Evolutionary conservation across 2,113 vertebrate genomes (phyloP).

Genomic region (Mesocricetus auratus): DNA sequence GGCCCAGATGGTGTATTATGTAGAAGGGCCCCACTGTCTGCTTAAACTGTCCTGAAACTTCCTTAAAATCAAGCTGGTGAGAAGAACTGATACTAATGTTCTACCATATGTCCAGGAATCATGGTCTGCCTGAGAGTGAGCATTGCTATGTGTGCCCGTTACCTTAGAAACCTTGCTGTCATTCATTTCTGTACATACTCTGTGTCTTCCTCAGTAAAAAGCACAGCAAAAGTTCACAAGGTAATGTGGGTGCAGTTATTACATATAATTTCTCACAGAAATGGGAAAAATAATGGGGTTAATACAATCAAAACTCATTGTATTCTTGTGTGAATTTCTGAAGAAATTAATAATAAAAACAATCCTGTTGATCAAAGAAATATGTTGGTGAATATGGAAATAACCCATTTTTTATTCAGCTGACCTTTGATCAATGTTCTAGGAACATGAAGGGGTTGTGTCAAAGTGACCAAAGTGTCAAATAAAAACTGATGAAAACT

Average conservation of each 20-base stretch:
- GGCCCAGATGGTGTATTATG: too few species aligned
- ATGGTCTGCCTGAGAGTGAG: too few species aligned
- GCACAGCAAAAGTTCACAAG: not conserved
- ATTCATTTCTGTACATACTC: not conserved
- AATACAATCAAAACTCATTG: not conserved
- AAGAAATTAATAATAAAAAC: not conserved
- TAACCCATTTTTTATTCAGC: not conserved
- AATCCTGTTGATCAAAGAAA: not conserved
- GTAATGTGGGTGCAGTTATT: not conserved
- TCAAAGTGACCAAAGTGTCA: not conserved
- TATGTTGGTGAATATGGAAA: not conserved
- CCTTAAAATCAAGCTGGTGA: not conserved
- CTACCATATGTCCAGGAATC: not conserved
- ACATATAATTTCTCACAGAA: not conserved
- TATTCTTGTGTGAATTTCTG: not conserved
- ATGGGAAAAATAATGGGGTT: not conserved
- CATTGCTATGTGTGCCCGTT: not conserved
- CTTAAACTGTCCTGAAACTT: not conserved
- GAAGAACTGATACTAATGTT: not conserved
- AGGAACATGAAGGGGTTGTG: not conserved
- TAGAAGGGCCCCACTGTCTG: not conserved
- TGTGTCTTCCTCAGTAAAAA: not conserved
- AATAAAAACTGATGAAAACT: not conserved
- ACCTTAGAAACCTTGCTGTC: not conserved
- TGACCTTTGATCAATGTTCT: not conserved